Evolutionary conservation across 2,113 vertebrate species (phyloP), one percentile per base, ranked within the genome.

Genomic region (Heterotis niloticus): DNA sequence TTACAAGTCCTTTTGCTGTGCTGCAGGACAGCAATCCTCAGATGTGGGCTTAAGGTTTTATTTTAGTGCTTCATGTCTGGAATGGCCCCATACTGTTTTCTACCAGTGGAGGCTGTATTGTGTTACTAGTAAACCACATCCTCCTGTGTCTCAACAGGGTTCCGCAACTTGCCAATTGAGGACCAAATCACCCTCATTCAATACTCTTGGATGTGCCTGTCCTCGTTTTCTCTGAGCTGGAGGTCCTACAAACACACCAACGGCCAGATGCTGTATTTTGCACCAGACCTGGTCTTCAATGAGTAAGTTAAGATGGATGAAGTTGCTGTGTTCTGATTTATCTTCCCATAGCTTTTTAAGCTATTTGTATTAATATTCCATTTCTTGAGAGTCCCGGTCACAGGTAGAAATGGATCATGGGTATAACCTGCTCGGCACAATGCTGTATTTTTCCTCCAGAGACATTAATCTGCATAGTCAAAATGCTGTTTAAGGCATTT

Each of bases 171-270:
- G 94, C 97, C 96, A 90, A 98, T 99, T 16, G 98, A 99, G 95
- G 98, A 99, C 96, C 98, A 99, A 94, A 98, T 99, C 91, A 98
- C 96, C 86, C 94, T 99, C 92, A 99, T 99, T 92, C 98, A 99
- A 93, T 99, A 99, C 92, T 99, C 98, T 52, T 99, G 98, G 98
- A 99, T 99, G 98, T 99, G 97, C 93, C 94, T 99, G 44, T 98
- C 96, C 80, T 98, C 98, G 20, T 99, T 99, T 91, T 94, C 96
- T 85, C 96, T 99, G 94, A 98, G 97, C 88, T 99, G 98, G 98
- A 95, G 98, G 89, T 99, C 98, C 1, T 99, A 98, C 92, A 97
- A 97, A 93, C 97, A 99, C 86, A 98, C 97, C 85, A 99, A 97
- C 87, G 97, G 94, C 91, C 96, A 99, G 88, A 95, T 95, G 93